Conservation (phyloP, 2,888 invertebrate genomes). For the Atethmia centrago region DNA sequence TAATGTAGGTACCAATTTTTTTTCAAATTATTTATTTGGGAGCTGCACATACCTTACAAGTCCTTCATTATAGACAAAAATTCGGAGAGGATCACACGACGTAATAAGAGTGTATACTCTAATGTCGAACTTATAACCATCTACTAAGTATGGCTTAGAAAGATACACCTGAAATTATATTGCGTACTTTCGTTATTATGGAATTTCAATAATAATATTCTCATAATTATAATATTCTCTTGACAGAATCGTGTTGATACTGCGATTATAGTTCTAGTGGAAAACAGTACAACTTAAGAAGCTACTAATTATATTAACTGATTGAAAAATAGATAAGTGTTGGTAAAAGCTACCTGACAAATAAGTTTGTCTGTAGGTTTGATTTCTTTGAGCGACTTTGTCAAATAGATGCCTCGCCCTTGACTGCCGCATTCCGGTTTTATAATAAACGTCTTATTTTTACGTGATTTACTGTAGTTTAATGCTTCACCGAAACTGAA, state of each 20-base stretch:
- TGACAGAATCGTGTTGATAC: neutral
- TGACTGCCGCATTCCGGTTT: constrained; percentile 98
- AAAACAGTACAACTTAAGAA: neutral
- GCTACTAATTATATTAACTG: neutral
- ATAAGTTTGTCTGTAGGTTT: constrained; percentile 95
- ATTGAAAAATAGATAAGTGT: neutral
- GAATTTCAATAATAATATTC: neutral
- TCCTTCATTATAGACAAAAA: constrained; percentile 98
- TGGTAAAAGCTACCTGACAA: constrained; percentile 92
- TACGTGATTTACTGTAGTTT: constrained; percentile 93
- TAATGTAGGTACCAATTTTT: neutral
- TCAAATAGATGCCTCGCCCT: constrained; percentile 96
- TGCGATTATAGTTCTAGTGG: neutral
- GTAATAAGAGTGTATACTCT: constrained; percentile 97
- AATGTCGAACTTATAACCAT: constrained; percentile 98
- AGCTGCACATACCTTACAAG: constrained; percentile 91
- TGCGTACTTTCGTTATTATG: neutral
- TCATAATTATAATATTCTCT: too few species aligned
- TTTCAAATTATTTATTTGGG: neutral
- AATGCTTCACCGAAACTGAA: constrained; percentile 93
- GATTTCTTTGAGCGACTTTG: constrained; percentile 94
- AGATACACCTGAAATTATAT: constrained; percentile 83
- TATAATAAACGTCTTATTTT: constrained; percentile 95
- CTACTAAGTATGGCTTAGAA: constrained; percentile 95
- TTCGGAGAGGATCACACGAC: constrained; percentile 96